phyloP scores from a whole-genome alignment of 2,113 vertebrate genomes.

The Jaculus jaculus region DNA sequence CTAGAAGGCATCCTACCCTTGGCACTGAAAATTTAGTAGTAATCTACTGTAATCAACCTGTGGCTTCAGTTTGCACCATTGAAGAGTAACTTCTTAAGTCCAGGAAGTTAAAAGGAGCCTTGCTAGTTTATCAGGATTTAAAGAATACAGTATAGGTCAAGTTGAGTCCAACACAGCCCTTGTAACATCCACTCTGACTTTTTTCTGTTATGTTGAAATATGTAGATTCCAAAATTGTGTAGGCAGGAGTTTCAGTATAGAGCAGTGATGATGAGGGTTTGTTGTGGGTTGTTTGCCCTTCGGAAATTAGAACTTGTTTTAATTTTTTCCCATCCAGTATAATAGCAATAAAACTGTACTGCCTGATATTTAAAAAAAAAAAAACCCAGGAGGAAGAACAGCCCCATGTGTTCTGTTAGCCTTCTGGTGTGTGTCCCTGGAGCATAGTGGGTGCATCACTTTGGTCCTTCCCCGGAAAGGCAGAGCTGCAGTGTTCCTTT shows the following conservation, averaged over 20 bases:
- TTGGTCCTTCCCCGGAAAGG: background rate
- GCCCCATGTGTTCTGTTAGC: fast-evolving
- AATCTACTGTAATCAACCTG: too few species aligned
- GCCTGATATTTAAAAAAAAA: background rate
- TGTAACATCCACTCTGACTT: background rate
- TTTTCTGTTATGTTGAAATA: background rate
- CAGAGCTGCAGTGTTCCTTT: fast-evolving
- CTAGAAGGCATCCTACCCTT: too few species aligned
- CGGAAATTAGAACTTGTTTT: background rate
- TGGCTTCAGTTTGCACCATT: too few species aligned
- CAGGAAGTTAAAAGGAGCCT: background rate
- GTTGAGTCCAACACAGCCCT: background rate
- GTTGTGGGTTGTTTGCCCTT: background rate
- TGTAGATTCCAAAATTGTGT: background rate
- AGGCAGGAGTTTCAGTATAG: background rate
- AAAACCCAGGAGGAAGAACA: background rate
- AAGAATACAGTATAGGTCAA: background rate
- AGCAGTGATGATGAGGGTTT: background rate
- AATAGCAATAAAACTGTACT: background rate
- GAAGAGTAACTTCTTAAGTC: background rate
- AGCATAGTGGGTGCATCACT: fast-evolving
- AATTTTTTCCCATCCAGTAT: background rate
- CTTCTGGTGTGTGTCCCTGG: background rate
- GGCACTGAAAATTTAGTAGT: too few species aligned
- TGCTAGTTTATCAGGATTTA: background rate